Evolutionary conservation across 2,113 vertebrate species (phyloP).

Genomic region (Rostratula benghalensis): DNA sequence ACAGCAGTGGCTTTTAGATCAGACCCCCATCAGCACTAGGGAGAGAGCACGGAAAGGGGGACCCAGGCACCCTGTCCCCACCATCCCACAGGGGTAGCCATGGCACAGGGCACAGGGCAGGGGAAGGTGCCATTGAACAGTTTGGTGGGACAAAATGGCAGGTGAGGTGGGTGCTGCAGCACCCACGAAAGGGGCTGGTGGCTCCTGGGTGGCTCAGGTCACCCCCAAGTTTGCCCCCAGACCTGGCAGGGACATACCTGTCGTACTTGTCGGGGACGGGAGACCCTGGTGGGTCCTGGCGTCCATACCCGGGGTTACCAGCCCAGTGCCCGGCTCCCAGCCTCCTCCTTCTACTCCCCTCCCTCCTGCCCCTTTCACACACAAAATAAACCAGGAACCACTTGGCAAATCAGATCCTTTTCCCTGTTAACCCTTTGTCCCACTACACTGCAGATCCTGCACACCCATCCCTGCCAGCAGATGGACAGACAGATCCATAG

Average conservation of each 20-base stretch:
- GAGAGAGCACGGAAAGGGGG: accelerated
- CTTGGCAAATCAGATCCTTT: neutral
- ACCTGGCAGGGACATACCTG: neutral
- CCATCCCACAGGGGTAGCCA: neutral
- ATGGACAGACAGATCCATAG: neutral
- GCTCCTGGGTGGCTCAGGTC: neutral
- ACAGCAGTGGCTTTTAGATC: neutral
- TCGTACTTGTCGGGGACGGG: neutral
- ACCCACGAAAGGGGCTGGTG: accelerated
- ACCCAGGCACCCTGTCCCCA: neutral
- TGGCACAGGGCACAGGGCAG: neutral
- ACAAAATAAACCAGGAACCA: neutral
- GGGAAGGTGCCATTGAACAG: neutral
- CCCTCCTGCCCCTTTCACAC: neutral
- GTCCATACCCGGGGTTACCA: neutral
- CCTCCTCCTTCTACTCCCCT: neutral
- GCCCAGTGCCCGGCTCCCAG: neutral
- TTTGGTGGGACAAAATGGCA: neutral
- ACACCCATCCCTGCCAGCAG: accelerated
- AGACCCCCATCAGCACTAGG: neutral
- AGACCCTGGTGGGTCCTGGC: neutral
- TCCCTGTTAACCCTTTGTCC: slow-evolving; percentile 42
- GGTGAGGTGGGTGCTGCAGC: neutral
- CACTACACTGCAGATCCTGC: too few relatives aligned
- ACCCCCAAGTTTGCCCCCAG: neutral